Conservation (phyloP, 2,888 invertebrate species). For the Bombylius major region DNA sequence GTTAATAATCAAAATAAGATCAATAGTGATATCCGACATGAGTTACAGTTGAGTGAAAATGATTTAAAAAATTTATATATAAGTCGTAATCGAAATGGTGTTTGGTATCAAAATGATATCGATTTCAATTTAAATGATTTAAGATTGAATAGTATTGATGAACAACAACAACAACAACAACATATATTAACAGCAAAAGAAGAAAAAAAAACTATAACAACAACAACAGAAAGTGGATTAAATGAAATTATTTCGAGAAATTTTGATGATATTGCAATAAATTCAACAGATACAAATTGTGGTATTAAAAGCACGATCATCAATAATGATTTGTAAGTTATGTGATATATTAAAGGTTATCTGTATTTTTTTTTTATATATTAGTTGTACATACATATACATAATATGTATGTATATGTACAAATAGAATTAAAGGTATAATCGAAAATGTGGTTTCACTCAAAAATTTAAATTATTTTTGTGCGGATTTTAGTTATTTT, state of each 20-base stretch:
- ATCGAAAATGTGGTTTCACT: no score
- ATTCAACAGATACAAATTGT: neutral
- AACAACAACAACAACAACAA: constrained; percentile 23
- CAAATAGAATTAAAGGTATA: no score
- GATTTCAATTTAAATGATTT: constrained; percentile 21
- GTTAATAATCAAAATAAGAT: neutral
- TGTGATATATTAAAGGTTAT: no score
- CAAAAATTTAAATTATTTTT: no score
- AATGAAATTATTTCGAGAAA: neutral
- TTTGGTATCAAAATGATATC: constrained; percentile 22
- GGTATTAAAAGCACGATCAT: neutral
- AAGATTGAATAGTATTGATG: constrained; percentile 35
- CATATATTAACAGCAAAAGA: constrained; percentile 4
- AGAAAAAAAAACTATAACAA: constrained; percentile 1
- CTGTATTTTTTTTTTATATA: no score
- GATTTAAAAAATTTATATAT: constrained; percentile 30
- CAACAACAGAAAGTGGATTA: neutral
- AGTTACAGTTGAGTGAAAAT: constrained; percentile 6
- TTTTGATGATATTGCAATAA: neutral
- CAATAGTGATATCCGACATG: constrained; percentile 2
- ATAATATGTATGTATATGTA: no score
- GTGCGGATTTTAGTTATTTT: no score
- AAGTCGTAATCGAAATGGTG: constrained; percentile 30
- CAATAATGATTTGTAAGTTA: neutral
- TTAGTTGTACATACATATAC: neutral